Evolutionary conservation across 2,113 vertebrate species (phyloP).

Genomic region (Anguilla japonica): DNA sequence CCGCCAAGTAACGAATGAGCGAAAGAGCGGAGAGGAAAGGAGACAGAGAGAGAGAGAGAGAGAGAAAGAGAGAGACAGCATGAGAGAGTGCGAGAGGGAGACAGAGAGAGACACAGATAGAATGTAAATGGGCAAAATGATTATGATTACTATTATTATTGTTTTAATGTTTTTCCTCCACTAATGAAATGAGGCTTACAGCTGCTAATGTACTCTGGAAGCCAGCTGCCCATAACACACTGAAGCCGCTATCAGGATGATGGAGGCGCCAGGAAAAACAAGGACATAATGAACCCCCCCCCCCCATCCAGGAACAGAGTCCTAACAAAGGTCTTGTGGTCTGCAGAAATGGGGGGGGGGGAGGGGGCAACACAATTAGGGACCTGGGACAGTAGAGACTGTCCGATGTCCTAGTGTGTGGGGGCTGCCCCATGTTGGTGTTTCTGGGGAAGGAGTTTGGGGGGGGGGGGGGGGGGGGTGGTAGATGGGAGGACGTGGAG

Average conservation of each 20-base stretch:
- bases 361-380: constrained; percentile 44
- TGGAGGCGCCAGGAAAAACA: neutral
- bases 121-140: neutral
- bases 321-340: constrained; percentile 14
- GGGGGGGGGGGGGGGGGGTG: neutral
- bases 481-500: neutral
- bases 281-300: constrained; percentile 52
- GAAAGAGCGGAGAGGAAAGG: constrained; percentile 18
- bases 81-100: neutral
- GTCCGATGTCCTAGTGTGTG: constrained; percentile 19
- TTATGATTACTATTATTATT: neutral
- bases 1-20: constrained; percentile 44
- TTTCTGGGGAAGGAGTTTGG: constrained; percentile 27
- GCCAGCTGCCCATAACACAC: neutral
- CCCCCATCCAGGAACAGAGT: constrained; percentile 32
- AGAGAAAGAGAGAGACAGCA: neutral
- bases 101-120: neutral
- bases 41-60: neutral
- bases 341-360: constrained; percentile 2
- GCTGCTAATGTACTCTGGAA: neutral
- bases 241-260: neutral
- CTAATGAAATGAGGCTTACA: neutral
- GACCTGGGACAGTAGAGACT: constrained; percentile 54
- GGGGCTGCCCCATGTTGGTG: constrained; percentile 32
- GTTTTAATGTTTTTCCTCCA: neutral